A percentile compares a stretch with the other conserved stretches of the same genome.
These are phyloP conservation scores for Oreochromis mossambicus DNA, from an alignment of 2,797 vertebrate genomes.

Conservation along the genomic window DNA sequence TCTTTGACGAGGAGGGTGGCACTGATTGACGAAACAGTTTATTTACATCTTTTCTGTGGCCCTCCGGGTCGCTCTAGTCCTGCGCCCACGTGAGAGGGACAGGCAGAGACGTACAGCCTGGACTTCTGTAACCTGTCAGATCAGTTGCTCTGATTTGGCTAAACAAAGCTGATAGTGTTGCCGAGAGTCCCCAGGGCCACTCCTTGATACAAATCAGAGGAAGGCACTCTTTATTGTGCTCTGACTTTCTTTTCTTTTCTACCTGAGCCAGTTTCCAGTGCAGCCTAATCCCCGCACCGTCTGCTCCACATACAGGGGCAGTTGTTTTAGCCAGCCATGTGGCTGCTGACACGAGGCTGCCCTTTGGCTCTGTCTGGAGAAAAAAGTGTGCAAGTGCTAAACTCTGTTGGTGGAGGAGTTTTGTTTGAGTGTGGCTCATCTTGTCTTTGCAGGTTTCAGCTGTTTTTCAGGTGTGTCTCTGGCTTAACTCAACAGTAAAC, in stretches of 20 bases:
- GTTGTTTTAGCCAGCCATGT: neutral
- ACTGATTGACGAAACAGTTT: neutral
- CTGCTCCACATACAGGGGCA: neutral
- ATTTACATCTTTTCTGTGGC: neutral
- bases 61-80: neutral
- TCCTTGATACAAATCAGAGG: constrained; percentile 28
- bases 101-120: neutral
- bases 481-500: neutral
- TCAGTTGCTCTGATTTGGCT: constrained; percentile 26
- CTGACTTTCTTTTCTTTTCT: constrained; percentile 10
- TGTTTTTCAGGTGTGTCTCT: neutral
- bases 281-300: neutral
- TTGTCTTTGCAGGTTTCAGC: neutral
- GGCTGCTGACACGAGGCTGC: neutral
- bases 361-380: neutral
- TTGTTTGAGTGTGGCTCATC: neutral
- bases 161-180: constrained; percentile 13
- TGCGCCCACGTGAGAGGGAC: neutral
- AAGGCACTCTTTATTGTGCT: neutral
- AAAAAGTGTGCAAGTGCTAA: neutral
- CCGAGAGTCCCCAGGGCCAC: neutral
- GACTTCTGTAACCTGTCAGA: constrained; percentile 32
- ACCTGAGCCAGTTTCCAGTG: neutral
- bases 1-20: neutral
- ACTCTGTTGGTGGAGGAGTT: neutral